Percentiles rank a stretch among this genome's conserved stretches.
Conservation (phyloP, 2,797 vertebrate genomes). For the Nothura maculosa region DNA sequence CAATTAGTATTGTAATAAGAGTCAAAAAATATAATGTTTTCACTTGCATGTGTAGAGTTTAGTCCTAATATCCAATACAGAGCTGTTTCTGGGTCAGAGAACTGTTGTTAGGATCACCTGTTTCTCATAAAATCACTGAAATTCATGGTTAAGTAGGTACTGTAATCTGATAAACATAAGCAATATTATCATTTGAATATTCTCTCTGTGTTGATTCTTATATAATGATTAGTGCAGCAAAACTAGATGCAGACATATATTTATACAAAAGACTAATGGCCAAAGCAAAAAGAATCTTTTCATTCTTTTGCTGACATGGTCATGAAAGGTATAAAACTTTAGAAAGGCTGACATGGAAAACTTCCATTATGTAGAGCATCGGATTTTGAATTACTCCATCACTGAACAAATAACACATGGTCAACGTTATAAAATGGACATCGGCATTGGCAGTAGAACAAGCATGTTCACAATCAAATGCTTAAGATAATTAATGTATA, state of each 20-base stretch:
- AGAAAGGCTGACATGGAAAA: background rate
- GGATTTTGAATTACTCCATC: background rate
- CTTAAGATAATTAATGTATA: background rate
- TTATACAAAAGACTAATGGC: background rate
- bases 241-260: background rate
- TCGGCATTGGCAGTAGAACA: background rate
- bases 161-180: background rate
- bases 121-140: background rate
- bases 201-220: background rate
- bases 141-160: background rate
- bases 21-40: background rate
- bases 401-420: background rate
- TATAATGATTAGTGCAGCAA: background rate
- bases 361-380: background rate
- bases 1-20: background rate
- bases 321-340: rapidly evolving
- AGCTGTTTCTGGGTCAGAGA: background rate
- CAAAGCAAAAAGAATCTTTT: background rate
- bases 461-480: background rate
- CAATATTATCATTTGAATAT: background rate
- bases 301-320: background rate
- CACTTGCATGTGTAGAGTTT: background rate
- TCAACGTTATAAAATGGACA: background rate
- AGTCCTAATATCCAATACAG: background rate
- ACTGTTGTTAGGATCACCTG: background rate